Evolutionary conservation across 1,140 invertebrate genomes (phyloP).

Genomic region (Plectus sambesii): DNA sequence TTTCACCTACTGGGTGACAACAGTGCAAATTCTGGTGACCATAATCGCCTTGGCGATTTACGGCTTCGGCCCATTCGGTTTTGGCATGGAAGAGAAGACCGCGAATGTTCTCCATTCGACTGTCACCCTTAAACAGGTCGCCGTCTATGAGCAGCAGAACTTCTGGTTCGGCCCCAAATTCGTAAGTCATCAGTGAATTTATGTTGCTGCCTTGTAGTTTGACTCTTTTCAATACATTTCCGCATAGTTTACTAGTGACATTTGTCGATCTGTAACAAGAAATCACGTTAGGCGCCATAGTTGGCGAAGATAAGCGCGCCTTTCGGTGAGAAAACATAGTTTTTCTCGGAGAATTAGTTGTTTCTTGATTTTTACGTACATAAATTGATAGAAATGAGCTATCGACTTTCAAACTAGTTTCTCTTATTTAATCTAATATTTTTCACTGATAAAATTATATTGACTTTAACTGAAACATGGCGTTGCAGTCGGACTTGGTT

Average conservation of each 20-base stretch:
- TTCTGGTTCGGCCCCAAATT: slow-evolving; percentile 52
- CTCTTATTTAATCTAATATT: no score
- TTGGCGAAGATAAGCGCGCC: no score
- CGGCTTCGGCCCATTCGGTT: slow-evolving; percentile 84
- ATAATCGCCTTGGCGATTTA: slow-evolving; percentile 80
- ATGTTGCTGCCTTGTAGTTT: not conserved
- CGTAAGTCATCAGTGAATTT: slow-evolving; percentile 29
- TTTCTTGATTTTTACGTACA: no score
- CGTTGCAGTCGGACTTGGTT: slow-evolving; percentile 75
- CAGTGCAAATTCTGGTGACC: slow-evolving; percentile 81
- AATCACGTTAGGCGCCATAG: no score
- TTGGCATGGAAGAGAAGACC: slow-evolving; percentile 67
- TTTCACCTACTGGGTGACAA: slow-evolving; percentile 96
- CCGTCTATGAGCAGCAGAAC: slow-evolving; percentile 55
- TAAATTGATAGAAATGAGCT: no score
- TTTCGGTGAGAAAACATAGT: no score
- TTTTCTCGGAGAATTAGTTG: no score
- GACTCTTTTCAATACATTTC: no score
- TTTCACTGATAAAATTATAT: slow-evolving; percentile 1
- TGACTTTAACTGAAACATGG: no score
- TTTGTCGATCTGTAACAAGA: no score
- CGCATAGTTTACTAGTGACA: no score
- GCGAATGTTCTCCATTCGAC: slow-evolving; percentile 77
- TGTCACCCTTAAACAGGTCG: slow-evolving; percentile 79
- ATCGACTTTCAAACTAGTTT: not conserved